Conservation (phyloP, 2,113 vertebrate genomes). For the Thunnus thynnus region DNA sequence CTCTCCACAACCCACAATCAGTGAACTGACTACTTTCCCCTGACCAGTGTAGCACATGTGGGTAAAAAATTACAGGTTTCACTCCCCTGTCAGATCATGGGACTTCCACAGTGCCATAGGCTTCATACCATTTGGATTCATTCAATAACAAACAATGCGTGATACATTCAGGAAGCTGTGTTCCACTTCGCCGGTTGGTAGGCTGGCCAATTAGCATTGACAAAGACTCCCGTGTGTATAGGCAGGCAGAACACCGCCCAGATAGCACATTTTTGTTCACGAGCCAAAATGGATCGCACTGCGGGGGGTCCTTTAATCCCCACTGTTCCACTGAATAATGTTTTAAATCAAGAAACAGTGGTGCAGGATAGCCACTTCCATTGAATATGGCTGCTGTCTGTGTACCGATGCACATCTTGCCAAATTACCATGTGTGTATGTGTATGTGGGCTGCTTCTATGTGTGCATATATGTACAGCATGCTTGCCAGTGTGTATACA, state of each 20-base stretch:
- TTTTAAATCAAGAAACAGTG: constrained; percentile 56
- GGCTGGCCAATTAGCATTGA: constrained; percentile 82
- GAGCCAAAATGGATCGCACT: constrained; percentile 67
- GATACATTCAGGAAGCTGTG: constrained; percentile 66
- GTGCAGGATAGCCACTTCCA: constrained; percentile 1
- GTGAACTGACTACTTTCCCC: constrained; percentile 12
- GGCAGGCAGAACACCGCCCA: constrained; percentile 62
- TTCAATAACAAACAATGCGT: constrained; percentile 68
- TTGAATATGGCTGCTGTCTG: constrained; percentile 9
- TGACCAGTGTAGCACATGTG: constrained; percentile 12
- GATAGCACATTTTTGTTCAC: constrained; percentile 63
- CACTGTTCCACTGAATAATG: constrained; percentile 59
- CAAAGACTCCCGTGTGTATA: constrained; percentile 78
- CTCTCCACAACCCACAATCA: constrained; percentile 30
- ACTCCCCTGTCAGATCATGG: constrained; percentile 38
- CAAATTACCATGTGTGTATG: constrained; percentile 8
- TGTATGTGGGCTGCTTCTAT: not conserved
- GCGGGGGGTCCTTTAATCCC: constrained; percentile 61
- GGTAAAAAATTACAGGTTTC: constrained; percentile 69
- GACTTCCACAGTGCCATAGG: constrained; percentile 17
- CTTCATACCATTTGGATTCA: constrained; percentile 55
- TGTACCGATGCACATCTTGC: constrained; percentile 3
- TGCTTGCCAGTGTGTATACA: not conserved
- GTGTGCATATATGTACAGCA: not conserved
- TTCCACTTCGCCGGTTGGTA: constrained; percentile 76